phyloP scores from a whole-genome alignment of 1,140 invertebrate genomes.

The Chionoecetes opilio region DNA sequence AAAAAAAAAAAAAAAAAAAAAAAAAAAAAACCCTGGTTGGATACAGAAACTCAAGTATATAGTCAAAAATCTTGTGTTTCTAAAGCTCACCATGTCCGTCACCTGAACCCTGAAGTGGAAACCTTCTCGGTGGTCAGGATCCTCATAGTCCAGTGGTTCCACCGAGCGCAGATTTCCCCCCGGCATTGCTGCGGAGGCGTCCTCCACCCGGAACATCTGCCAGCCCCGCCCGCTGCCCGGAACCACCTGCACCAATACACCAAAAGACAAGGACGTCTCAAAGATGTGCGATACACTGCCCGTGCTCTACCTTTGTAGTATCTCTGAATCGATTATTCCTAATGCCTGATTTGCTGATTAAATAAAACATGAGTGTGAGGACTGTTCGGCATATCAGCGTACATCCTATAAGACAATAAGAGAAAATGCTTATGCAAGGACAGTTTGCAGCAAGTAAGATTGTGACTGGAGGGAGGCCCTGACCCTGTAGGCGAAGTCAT shows the following conservation, averaged over 20 bases:
- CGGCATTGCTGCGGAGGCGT: neutral
- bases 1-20: no score
- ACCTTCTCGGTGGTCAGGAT: constrained; percentile 46
- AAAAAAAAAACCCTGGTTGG: no score
- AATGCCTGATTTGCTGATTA: neutral
- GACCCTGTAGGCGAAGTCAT: constrained; percentile 63
- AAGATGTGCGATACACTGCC: no score
- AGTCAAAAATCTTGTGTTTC: no score
- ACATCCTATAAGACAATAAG: neutral
- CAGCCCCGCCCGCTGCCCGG: constrained; percentile 57
- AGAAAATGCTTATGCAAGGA: neutral
- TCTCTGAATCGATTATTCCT: no score
- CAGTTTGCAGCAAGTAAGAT: no score
- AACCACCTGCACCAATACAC: constrained; percentile 11
- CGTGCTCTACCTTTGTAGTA: no score
- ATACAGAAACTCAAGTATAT: no score
- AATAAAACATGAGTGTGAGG: neutral
- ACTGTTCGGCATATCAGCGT: neutral
- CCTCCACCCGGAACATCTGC: constrained; percentile 54
- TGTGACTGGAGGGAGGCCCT: neutral
- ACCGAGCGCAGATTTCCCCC: constrained; percentile 52
- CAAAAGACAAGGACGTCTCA: neutral
- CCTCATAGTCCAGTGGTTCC: constrained; percentile 58
- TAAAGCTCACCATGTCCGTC: constrained; percentile 43
- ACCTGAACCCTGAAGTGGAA: constrained; percentile 64